Conservation (phyloP, 2,888 invertebrate genomes). For the Folsomia candida region DNA sequence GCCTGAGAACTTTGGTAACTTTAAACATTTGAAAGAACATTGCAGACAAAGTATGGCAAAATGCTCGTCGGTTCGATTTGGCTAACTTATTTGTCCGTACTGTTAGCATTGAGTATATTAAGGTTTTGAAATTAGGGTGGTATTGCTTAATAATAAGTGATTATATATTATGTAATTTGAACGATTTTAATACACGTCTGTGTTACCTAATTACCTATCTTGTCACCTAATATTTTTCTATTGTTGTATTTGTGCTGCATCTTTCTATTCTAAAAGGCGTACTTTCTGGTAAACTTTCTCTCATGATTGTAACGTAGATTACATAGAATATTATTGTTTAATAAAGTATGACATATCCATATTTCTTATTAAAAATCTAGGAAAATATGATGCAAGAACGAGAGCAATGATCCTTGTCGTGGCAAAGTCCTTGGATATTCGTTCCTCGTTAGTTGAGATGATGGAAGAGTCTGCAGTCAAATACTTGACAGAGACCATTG, state of each 20-base stretch:
- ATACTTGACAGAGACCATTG: constrained; percentile 54
- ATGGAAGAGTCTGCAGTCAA: constrained; percentile 62
- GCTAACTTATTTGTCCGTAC: no score
- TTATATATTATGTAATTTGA: constrained; percentile 3
- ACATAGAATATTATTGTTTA: not conserved
- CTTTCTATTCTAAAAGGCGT: constrained; percentile 1
- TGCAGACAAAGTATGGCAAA: no score
- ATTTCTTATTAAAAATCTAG: constrained; percentile 52
- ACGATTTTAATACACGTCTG: not conserved
- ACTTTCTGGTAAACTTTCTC: constrained; percentile 9
- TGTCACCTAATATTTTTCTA: not conserved
- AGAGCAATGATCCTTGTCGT: constrained; percentile 62
- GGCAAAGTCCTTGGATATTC: constrained; percentile 59
- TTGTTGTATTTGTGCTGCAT: constrained; percentile 6
- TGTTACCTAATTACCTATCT: not conserved
- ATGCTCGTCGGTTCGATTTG: no score
- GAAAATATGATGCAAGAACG: constrained; percentile 64
- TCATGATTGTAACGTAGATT: not conserved
- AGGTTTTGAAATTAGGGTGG: not conserved
- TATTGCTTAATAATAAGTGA: not conserved
- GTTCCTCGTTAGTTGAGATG: constrained; percentile 56
- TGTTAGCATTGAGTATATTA: not conserved
- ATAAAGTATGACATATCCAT: not conserved
- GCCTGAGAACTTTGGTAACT: no score
- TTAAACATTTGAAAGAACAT: no score